These are phyloP conservation scores for Cheilosia vulpina DNA, from an alignment of 2,888 invertebrate genomes.

Conservation along the genomic window DNA sequence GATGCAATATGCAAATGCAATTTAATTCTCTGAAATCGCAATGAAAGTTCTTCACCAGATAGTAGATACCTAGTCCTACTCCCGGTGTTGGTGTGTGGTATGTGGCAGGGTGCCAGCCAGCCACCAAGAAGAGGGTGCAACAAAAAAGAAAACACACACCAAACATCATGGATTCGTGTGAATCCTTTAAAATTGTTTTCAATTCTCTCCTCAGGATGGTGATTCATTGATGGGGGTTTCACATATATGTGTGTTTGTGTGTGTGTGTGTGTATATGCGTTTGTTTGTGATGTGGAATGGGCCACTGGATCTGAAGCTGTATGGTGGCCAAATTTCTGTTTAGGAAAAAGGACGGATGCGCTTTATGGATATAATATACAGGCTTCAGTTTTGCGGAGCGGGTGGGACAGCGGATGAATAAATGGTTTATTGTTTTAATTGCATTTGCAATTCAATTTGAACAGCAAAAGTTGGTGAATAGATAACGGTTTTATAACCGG, in stretches of 20 bases:
- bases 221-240: background rate
- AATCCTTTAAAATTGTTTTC: slow-evolving; percentile 36
- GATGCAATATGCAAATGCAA: slow-evolving; percentile 32
- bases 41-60: slow-evolving; percentile 4
- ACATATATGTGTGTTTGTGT: background rate
- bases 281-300: background rate
- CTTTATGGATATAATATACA: slow-evolving; percentile 22
- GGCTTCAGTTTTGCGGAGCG: slow-evolving; percentile 9
- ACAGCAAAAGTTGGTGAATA: slow-evolving; percentile 41
- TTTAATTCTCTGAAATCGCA: slow-evolving; percentile 23
- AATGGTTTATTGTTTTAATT: slow-evolving; percentile 59
- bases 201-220: slow-evolving; percentile 20
- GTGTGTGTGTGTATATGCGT: background rate
- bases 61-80: background rate
- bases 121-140: background rate
- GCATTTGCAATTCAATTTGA: slow-evolving; percentile 53
- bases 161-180: slow-evolving; percentile 14
- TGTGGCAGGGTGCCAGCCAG: background rate
- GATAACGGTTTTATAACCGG: slow-evolving; percentile 41
- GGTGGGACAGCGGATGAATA: slow-evolving; percentile 10
- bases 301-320: background rate
- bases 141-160: background rate
- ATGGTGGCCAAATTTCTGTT: background rate
- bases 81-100: no score
- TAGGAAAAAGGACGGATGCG: background rate